Percentiles rank a stretch among this genome's conserved stretches.
These are phyloP conservation scores for Axis porcinus DNA, from an alignment of 2,113 vertebrate species.

Conservation along the genomic window DNA sequence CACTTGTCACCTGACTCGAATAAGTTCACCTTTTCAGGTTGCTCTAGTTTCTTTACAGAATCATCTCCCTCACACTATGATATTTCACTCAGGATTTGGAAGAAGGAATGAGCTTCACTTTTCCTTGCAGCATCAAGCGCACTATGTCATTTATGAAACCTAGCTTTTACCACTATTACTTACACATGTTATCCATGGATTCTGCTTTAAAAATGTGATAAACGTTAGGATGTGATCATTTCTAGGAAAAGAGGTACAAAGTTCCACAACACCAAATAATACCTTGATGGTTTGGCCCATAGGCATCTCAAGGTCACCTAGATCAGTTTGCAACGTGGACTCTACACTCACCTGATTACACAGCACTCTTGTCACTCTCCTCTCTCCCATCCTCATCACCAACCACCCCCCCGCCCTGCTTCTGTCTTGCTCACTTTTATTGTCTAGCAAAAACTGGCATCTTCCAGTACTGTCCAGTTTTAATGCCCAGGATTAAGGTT, in stretches of 20 bases:
- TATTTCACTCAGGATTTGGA: background rate
- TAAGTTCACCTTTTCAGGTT: conserved; percentile 19
- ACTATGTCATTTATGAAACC: background rate
- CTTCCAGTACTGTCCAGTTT: background rate
- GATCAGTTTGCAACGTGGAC: background rate
- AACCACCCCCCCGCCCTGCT: background rate
- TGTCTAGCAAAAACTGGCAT: background rate
- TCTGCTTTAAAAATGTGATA: background rate
- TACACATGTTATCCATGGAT: background rate
- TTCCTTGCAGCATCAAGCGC: background rate
- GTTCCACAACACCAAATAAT: background rate
- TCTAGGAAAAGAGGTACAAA: background rate
- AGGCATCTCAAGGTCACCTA: background rate
- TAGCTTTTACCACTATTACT: background rate
- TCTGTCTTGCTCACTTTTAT: background rate
- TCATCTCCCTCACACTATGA: background rate
- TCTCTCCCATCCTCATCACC: too few relatives aligned
- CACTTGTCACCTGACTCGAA: conserved; percentile 32
- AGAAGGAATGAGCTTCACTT: background rate
- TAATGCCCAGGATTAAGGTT: background rate
- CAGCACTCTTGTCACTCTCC: background rate
- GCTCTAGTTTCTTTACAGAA: conserved; percentile 3
- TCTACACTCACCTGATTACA: background rate
- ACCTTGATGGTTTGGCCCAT: background rate
- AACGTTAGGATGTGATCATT: background rate